Conservation (phyloP, 2,888 invertebrate species). For the Eristalis tenax region DNA sequence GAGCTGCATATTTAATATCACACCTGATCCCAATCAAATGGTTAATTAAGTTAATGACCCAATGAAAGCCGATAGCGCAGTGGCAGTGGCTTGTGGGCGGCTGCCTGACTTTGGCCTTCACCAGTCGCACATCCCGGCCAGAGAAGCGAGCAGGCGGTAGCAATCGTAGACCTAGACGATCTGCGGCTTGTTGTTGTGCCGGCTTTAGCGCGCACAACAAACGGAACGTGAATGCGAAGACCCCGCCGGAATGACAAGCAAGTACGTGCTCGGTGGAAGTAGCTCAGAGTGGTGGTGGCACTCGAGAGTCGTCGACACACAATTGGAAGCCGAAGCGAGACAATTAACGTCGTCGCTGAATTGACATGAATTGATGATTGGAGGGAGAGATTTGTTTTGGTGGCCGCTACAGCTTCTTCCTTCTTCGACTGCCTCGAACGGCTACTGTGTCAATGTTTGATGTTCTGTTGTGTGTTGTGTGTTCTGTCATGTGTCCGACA, state of each 20-base stretch:
- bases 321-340: slow-evolving; percentile 54
- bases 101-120: slow-evolving; percentile 58
- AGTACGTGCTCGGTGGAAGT: slow-evolving; percentile 59
- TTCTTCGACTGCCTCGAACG: neutral
- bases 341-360: slow-evolving; percentile 61
- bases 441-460: slow-evolving; percentile 34
- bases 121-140: neutral
- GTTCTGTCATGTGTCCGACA: slow-evolving; percentile 36
- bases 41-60: slow-evolving; percentile 65
- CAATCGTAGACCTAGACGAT: neutral
- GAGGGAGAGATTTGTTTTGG: slow-evolving; percentile 48
- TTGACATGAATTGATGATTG: slow-evolving; percentile 52
- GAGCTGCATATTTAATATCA: slow-evolving; percentile 11
- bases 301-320: slow-evolving; percentile 15
- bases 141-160: neutral
- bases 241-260: slow-evolving; percentile 34
- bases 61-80: slow-evolving; percentile 22
- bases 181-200: neutral
- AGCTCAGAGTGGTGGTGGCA: slow-evolving; percentile 39
- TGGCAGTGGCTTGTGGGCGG: slow-evolving; percentile 46
- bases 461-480: neutral
- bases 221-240: slow-evolving; percentile 36
- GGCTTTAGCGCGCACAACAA: slow-evolving; percentile 9
- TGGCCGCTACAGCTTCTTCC: slow-evolving; percentile 9
- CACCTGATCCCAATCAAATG: slow-evolving; percentile 59